Percentiles rank a stretch among this genome's conserved stretches.
Evolutionary conservation across 2,113 vertebrate genomes (phyloP).

Genomic region (Anhinga anhinga): DNA sequence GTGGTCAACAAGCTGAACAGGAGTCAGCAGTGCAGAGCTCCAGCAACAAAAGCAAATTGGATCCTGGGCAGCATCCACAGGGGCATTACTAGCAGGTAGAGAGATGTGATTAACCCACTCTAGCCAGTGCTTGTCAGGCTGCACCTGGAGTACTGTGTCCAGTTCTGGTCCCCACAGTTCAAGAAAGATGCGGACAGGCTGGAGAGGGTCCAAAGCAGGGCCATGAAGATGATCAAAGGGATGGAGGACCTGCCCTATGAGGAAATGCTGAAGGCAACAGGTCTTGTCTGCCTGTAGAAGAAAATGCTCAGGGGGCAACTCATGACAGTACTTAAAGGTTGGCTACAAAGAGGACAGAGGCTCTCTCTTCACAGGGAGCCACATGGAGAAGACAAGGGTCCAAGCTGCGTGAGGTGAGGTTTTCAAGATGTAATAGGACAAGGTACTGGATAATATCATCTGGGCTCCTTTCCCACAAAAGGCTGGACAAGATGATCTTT

Average conservation of each 20-base stretch:
- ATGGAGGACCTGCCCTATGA: not conserved
- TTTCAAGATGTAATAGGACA: not conserved
- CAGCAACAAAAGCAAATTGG: not conserved
- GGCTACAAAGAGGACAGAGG: not conserved
- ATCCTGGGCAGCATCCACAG: not conserved
- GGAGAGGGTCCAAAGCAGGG: not conserved
- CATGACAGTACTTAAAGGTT: not conserved
- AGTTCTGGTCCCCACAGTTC: not conserved
- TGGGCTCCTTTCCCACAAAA: not conserved
- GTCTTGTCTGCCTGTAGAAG: not conserved
- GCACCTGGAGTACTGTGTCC: not conserved
- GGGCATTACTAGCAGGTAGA: not conserved
- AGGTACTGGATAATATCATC: not conserved
- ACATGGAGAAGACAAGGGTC: not conserved
- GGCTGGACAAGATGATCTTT: not conserved
- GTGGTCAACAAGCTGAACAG: fast-evolving
- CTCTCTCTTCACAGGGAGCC: not conserved
- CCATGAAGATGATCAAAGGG: not conserved
- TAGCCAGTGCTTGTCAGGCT: fast-evolving
- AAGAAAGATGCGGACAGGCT: not conserved
- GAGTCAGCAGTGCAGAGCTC: not conserved
- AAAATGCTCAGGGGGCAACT: not conserved
- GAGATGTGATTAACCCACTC: not conserved
- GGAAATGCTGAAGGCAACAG: not conserved
- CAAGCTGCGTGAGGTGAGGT: fast-evolving